Evolutionary conservation across 2,888 invertebrate genomes (phyloP).

Genomic region (Lathronympha strigana): DNA sequence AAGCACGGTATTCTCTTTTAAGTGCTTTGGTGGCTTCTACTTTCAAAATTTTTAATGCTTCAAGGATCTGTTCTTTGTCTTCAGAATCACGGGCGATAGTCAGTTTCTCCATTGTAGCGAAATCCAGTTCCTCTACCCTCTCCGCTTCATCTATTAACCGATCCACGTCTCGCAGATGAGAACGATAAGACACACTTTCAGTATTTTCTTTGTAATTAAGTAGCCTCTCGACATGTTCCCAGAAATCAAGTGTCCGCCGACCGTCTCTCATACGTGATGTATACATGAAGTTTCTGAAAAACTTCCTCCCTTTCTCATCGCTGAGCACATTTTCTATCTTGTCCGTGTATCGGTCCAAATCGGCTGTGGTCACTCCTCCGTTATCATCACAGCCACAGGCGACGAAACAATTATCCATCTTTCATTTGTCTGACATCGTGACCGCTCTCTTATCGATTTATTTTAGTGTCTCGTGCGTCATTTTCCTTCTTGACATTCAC

Average conservation of each 20-base stretch:
- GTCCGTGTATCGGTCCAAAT: constrained; percentile 80
- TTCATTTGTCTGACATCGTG: constrained; percentile 60
- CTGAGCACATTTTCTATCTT: constrained; percentile 80
- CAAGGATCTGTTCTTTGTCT: constrained; percentile 66
- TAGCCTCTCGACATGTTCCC: constrained; percentile 72
- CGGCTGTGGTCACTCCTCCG: constrained; percentile 74
- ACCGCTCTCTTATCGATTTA: constrained; percentile 66
- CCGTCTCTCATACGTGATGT: constrained; percentile 73
- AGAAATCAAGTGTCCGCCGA: constrained; percentile 68
- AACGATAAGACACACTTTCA: constrained; percentile 63
- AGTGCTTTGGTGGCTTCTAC: constrained; percentile 72
- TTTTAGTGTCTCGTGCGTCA: constrained; percentile 32
- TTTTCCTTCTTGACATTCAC: constrained; percentile 12
- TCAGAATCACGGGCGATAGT: constrained; percentile 64
- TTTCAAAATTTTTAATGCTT: constrained; percentile 68
- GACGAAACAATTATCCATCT: constrained; percentile 79
- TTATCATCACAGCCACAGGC: constrained; percentile 76
- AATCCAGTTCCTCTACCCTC: constrained; percentile 74
- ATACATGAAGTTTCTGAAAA: constrained; percentile 78
- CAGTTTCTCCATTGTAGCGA: constrained; percentile 72
- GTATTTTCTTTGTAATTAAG: constrained; percentile 63
- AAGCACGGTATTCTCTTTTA: constrained; percentile 69
- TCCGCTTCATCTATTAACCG: constrained; percentile 71
- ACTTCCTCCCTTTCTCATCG: constrained; percentile 73
- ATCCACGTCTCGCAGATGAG: constrained; percentile 65